A percentile compares a stretch with the other conserved stretches of the same genome.
phyloP scores from a whole-genome alignment of 1,140 invertebrate genomes.

The Zaprionus kolodkinae region DNA sequence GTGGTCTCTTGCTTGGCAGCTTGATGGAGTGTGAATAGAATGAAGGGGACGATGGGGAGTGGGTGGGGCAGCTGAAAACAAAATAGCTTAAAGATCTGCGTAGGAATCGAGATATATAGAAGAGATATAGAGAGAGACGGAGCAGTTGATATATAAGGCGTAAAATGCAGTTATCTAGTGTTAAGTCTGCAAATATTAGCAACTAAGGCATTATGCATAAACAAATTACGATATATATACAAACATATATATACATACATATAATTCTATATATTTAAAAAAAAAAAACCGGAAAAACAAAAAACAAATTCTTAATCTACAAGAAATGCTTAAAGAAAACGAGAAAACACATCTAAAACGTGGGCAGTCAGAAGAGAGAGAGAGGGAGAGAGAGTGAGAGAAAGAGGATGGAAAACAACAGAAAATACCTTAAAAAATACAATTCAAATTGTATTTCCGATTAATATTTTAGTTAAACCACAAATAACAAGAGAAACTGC shows the following conservation, averaged over 20 bases:
- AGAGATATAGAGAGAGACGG: not conserved
- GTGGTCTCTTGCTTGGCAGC: constrained; percentile 49
- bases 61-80: constrained; percentile 22
- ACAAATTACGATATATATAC: constrained; percentile 53
- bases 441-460: constrained; percentile 20
- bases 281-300: not conserved
- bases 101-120: not conserved
- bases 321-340: constrained; percentile 41
- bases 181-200: constrained; percentile 81
- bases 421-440: constrained; percentile 28
- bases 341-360: constrained; percentile 31
- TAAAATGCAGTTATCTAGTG: constrained; percentile 82
- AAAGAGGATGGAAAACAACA: not conserved
- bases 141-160: constrained; percentile 37
- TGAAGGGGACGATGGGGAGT: not conserved
- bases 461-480: constrained; percentile 9
- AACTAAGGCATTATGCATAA: constrained; percentile 57
- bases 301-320: constrained; percentile 37
- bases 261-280: constrained; percentile 15
- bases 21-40: constrained; percentile 43
- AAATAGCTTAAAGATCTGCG: constrained; percentile 24
- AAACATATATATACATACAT: constrained; percentile 31
- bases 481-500: constrained; percentile 13
- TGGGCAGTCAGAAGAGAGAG: constrained; percentile 6
- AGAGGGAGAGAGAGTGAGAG: not conserved